Percentiles rank a stretch among this genome's conserved stretches.
phyloP scores from a whole-genome alignment of 2,113 vertebrate species.

The Mixornis gularis region DNA sequence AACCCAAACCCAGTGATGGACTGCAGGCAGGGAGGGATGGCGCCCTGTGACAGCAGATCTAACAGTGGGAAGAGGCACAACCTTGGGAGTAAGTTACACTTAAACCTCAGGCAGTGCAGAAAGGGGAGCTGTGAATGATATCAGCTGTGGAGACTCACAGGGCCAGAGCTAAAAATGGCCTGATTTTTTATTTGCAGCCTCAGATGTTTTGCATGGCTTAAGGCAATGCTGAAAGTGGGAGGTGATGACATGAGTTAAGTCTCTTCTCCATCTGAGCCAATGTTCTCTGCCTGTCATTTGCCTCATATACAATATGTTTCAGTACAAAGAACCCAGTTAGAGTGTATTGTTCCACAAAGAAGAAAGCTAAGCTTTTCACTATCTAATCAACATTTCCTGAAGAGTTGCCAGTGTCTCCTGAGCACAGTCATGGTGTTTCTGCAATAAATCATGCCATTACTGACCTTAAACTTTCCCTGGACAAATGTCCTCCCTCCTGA shows the following conservation, averaged over 20 bases:
- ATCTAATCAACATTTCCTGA: conserved; percentile 21
- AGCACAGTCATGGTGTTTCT: neutral
- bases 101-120: neutral
- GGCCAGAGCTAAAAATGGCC: neutral
- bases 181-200: neutral
- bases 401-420: neutral
- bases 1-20: neutral
- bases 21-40: neutral
- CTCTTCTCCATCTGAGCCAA: neutral
- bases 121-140: neutral
- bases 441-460: neutral
- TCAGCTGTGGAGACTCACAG: rapidly evolving
- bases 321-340: neutral
- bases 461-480: neutral
- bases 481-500: neutral
- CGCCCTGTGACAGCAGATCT: neutral
- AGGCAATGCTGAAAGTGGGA: neutral
- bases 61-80: rapidly evolving
- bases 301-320: neutral
- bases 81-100: neutral
- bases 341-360: neutral
- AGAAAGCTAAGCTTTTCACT: neutral
- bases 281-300: neutral
- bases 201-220: neutral
- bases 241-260: neutral